phyloP scores from a whole-genome alignment of 1,140 invertebrate species.

The Scaptomyza pallida region DNA sequence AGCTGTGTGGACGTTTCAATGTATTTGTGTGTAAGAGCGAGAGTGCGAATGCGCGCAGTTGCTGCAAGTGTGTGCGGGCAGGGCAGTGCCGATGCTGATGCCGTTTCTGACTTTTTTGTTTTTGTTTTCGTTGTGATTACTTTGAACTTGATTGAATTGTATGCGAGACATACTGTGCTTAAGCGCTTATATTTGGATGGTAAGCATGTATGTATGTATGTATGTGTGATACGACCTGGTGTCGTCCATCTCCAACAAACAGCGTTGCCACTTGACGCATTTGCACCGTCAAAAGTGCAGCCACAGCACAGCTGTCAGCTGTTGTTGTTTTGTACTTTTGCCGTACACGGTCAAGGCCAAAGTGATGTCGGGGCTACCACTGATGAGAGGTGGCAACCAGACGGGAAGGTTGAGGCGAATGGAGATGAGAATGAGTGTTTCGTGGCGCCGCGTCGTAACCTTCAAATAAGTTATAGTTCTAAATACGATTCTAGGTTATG shows the following conservation, averaged over 20 bases:
- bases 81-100: constrained; percentile 45
- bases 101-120: constrained; percentile 16
- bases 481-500: constrained; percentile 63
- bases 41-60: constrained; percentile 55
- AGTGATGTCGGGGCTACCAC: constrained; percentile 31
- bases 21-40: constrained; percentile 40
- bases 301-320: constrained; percentile 66
- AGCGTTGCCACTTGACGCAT: constrained; percentile 59
- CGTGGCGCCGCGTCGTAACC: constrained; percentile 59
- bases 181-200: constrained; percentile 24
- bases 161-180: constrained; percentile 35
- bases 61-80: constrained; percentile 29
- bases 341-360: constrained; percentile 74
- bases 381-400: constrained; percentile 19
- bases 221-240: constrained; percentile 14
- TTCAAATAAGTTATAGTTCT: constrained; percentile 59
- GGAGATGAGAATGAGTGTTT: constrained; percentile 16
- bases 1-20: constrained; percentile 48
- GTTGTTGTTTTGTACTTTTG: constrained; percentile 41
- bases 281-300: constrained; percentile 53
- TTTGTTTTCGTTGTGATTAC: constrained; percentile 57
- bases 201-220: constrained; percentile 7
- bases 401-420: constrained; percentile 11
- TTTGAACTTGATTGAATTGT: constrained; percentile 73
- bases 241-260: constrained; percentile 21